These are phyloP conservation scores for Carpatolechia fugitivella DNA, from an alignment of 2,888 invertebrate genomes.

Conservation along the genomic window DNA sequence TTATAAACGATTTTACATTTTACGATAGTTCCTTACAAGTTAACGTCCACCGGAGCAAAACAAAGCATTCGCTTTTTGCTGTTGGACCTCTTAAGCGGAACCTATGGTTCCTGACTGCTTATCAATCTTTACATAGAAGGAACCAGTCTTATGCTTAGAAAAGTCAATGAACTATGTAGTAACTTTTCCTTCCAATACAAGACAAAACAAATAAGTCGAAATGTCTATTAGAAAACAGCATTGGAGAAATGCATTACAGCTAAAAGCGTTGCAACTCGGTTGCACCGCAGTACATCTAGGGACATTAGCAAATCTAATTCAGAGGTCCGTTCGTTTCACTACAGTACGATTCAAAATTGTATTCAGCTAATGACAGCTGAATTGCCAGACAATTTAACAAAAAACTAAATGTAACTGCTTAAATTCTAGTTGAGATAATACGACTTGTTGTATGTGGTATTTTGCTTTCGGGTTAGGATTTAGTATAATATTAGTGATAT, in stretches of 20 bases:
- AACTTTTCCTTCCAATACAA: slow-evolving; percentile 1
- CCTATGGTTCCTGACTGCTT: slow-evolving; percentile 6
- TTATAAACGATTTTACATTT: slow-evolving; percentile 20
- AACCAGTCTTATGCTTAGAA: background rate
- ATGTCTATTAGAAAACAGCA: slow-evolving; percentile 9
- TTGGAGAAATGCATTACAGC: slow-evolving; percentile 12
- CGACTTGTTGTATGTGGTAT: too few relatives aligned
- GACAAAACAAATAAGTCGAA: slow-evolving; percentile 2
- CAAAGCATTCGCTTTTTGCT: slow-evolving; percentile 18
- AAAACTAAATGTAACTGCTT: too few relatives aligned
- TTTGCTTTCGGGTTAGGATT: too few relatives aligned
- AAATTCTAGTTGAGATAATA: too few relatives aligned
- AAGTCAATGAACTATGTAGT: background rate
- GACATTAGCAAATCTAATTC: slow-evolving; percentile 21
- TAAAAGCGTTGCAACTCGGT: slow-evolving; percentile 1
- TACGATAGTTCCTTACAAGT: slow-evolving; percentile 20
- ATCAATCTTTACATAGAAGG: background rate
- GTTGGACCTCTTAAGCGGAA: slow-evolving; percentile 15
- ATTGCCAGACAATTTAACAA: too few relatives aligned
- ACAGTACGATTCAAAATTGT: too few relatives aligned
- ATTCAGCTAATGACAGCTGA: too few relatives aligned
- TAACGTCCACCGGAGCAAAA: slow-evolving; percentile 16
- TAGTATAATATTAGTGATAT: too few relatives aligned
- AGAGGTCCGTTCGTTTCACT: slow-evolving; percentile 17
- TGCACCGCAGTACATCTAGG: slow-evolving; percentile 10